Evolutionary conservation across 2,113 vertebrate species (phyloP).

Genomic region (Regulus satrapa): DNA sequence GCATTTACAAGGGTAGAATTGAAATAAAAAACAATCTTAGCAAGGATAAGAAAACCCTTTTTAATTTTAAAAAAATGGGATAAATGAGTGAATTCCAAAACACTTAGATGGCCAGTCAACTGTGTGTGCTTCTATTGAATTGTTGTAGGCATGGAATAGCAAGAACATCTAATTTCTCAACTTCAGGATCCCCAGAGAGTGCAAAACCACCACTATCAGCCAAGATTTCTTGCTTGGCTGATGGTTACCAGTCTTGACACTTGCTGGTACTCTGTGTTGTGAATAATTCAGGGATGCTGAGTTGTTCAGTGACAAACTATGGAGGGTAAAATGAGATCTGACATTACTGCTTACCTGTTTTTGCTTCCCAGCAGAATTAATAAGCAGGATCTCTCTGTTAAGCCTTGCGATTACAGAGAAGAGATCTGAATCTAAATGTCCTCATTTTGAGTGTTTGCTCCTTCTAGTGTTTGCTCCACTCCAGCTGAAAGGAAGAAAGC

Average conservation of each 20-base stretch:
- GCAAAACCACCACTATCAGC: neutral
- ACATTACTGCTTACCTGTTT: neutral
- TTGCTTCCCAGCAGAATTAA: slow-evolving; percentile 21
- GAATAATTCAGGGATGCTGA: slow-evolving; percentile 31
- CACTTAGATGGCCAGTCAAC: neutral
- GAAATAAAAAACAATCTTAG: neutral
- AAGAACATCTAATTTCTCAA: neutral
- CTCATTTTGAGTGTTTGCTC: neutral
- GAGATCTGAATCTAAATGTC: neutral
- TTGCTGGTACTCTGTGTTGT: neutral
- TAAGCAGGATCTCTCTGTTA: neutral
- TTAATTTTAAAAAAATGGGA: neutral
- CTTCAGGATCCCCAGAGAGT: neutral
- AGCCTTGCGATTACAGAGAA: neutral
- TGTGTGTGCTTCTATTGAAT: neutral
- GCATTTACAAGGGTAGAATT: neutral
- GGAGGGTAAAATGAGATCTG: slow-evolving; percentile 11
- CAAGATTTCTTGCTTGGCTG: neutral
- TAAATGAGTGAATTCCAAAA: neutral
- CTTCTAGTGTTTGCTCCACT: neutral
- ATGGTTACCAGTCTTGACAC: neutral
- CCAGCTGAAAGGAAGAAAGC: neutral
- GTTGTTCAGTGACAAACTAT: neutral
- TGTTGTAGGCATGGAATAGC: neutral
- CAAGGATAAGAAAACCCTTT: neutral